phyloP scores from a whole-genome alignment of 30 jellyfish, hydroid and myxozoan species.

The Turritopsis rubra region DNA sequence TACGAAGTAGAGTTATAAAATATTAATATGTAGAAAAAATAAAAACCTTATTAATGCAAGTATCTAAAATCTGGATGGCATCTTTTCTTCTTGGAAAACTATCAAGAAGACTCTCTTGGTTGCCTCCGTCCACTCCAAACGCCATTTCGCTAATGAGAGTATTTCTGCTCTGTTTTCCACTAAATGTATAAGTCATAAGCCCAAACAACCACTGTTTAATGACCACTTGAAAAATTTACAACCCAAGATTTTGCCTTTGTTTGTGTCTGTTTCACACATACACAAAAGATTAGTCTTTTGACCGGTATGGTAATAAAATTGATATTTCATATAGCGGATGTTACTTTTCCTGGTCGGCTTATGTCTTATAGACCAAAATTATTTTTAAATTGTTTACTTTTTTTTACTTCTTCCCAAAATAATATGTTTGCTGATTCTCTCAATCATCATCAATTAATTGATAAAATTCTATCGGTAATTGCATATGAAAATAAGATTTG shows the following conservation, averaged over 20 bases:
- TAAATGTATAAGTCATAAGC: constrained; percentile 1
- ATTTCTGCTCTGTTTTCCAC: constrained; percentile 1
- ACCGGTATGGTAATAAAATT: background rate
- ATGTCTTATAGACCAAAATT: background rate
- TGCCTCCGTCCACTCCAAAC: constrained; percentile 14
- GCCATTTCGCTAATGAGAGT: constrained; percentile 12
- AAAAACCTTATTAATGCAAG: constrained; percentile 13
- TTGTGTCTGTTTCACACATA: background rate
- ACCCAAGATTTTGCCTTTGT: background rate
- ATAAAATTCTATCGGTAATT: background rate
- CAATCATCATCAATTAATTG: background rate
- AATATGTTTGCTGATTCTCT: background rate
- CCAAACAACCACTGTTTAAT: background rate
- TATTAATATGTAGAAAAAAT: no score
- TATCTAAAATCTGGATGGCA: background rate
- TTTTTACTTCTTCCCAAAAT: background rate
- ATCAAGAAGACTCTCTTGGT: background rate
- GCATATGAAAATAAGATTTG: background rate
- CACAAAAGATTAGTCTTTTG: background rate
- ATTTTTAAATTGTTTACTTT: background rate
- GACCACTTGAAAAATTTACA: background rate
- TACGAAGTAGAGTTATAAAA: background rate
- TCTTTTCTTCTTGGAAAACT: background rate
- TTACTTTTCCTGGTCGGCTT: background rate
- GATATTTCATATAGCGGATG: background rate